Evolutionary conservation across 2,888 invertebrate species (phyloP), one percentile per base, ranked within the genome.

Genomic region (Lumbricus terrestris): DNA sequence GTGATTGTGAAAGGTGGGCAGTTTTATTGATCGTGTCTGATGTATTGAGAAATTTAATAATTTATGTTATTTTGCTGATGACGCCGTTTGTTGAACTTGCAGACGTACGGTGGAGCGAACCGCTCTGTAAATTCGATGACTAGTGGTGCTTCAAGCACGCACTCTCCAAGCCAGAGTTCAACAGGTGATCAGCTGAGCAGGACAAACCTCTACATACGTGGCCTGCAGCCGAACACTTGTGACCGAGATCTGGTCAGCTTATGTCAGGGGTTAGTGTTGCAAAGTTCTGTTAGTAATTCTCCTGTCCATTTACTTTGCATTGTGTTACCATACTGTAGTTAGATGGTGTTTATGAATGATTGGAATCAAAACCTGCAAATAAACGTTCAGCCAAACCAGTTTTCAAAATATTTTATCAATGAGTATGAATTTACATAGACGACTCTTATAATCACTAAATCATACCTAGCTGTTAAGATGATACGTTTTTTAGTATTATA

Each of bases 141-240:
- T 94, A 88, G 94, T 85, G 85, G 94, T 92, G 94, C 94, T 47
- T 94, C 94, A 42, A 93, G 93, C 89, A 94, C 93, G 91, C 94
- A 94, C 92, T 94, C 94, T 23, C 93, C 93, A 90, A 93, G 93
- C 92, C 93, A 93, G 29, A 93, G 93, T 90, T 93, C 90, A 88
- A 92, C 35, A 82, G 54, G n/a, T 29, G 95, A 95, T 91, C 94
- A 97, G 95, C 96, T 98, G 94, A 98, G 97, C 95, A 98, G 98
- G 96, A 99, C 99, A 95, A 99, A 99, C 96, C 96, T 99, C 94
- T 99, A 99, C 96, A 99, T 99, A 95, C 97, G 98, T 94, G 99
- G 98, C 94, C 97, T 99, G 95, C 97, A 97, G 95, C 98, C 98
- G 95, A 97, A 97, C 96, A 98, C 98, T 95, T 98, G 98, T 94